phyloP scores from a whole-genome alignment of 2,888 invertebrate species.

The Mechanitis messenoides region DNA sequence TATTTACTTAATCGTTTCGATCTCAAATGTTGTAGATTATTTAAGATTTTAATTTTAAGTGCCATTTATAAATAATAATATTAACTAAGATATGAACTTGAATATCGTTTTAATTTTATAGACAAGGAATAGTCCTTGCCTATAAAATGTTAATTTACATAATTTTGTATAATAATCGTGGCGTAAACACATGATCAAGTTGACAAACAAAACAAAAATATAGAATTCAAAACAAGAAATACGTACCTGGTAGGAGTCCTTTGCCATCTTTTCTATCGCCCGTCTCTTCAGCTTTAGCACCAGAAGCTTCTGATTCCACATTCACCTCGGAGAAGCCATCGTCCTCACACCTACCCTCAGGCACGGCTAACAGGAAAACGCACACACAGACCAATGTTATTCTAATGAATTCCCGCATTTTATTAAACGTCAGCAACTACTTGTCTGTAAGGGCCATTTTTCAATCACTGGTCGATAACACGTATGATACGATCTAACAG shows the following conservation, averaged over 20 bases:
- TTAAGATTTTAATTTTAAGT: too few species aligned
- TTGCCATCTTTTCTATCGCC: conserved; percentile 55
- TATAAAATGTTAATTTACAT: too few species aligned
- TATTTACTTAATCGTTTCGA: too few species aligned
- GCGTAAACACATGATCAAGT: too few species aligned
- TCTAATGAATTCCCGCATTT: conserved; percentile 65
- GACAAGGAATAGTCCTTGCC: too few species aligned
- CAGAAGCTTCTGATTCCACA: conserved; percentile 35
- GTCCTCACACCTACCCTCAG: conserved; percentile 52
- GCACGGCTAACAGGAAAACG: conserved; percentile 51
- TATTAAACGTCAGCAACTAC: conserved; percentile 46
- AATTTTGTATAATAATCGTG: too few species aligned
- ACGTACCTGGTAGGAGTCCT: conserved; percentile 53
- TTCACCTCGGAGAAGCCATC: conserved; percentile 33
- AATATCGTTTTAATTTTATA: too few species aligned
- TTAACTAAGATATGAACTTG: too few species aligned
- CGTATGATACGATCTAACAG: conserved; percentile 46
- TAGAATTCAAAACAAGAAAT: neutral
- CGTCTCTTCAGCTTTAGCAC: conserved; percentile 39
- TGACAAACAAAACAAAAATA: neutral
- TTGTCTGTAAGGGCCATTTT: conserved; percentile 57
- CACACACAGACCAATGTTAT: conserved; percentile 62
- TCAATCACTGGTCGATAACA: conserved; percentile 38
- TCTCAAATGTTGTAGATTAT: too few species aligned
- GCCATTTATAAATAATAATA: too few species aligned